phyloP scores from a whole-genome alignment of 2,797 vertebrate genomes.

The Kryptopterus vitreolus region DNA sequence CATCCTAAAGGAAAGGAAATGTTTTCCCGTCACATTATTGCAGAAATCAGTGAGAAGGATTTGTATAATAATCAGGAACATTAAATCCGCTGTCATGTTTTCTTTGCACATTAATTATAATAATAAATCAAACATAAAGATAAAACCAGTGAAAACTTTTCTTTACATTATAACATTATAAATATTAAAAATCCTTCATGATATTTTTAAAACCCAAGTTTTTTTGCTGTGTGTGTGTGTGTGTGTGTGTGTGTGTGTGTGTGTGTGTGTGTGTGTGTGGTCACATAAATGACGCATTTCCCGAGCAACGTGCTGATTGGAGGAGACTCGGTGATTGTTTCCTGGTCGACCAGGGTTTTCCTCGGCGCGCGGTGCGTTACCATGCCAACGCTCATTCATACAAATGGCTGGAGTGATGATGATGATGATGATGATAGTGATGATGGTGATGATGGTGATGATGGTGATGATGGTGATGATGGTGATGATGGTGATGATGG shows the following conservation, averaged over 20 bases:
- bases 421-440: too few species aligned
- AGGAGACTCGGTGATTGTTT: slow-evolving; percentile 51
- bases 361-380: slow-evolving; percentile 66
- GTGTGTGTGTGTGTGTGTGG: slow-evolving; percentile 11
- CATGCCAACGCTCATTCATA: slow-evolving; percentile 60
- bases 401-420: slow-evolving; percentile 35
- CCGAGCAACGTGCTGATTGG: slow-evolving; percentile 64
- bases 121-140: too few species aligned
- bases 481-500: too few species aligned
- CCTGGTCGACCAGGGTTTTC: slow-evolving; percentile 61
- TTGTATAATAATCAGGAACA: too few species aligned
- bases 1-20: neutral
- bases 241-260: slow-evolving; percentile 17
- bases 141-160: too few species aligned
- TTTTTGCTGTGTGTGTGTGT: neutral
- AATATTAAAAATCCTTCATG: too few species aligned
- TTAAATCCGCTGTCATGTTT: too few species aligned
- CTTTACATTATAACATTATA: too few species aligned
- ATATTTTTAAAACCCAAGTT: too few species aligned
- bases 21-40: neutral
- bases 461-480: too few species aligned
- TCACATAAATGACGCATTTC: slow-evolving; percentile 47
- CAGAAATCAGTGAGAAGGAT: neutral
- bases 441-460: too few species aligned
- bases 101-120: too few species aligned